Evolutionary conservation across 2,797 vertebrate genomes (phyloP).

Genomic region (Xenentodon cancila): DNA sequence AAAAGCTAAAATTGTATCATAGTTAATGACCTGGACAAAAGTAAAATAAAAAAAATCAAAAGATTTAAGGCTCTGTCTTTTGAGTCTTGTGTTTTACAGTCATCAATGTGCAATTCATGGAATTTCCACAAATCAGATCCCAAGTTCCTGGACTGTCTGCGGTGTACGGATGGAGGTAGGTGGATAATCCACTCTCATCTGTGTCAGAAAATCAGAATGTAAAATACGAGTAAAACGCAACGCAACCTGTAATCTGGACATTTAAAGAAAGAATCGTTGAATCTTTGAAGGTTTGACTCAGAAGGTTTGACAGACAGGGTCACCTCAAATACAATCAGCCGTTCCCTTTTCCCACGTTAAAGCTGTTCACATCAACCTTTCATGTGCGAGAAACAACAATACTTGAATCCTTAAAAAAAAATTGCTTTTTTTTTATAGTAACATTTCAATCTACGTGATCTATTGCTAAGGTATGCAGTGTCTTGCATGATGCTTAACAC

Average conservation of each 20-base stretch:
- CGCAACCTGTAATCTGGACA: not conserved
- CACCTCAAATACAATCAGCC: not conserved
- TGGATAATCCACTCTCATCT: too few species aligned
- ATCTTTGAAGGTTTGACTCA: not conserved
- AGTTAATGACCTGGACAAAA: too few species aligned
- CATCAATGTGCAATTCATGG: too few species aligned
- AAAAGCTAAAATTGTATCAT: too few species aligned
- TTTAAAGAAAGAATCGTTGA: not conserved
- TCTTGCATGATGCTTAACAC: conserved; percentile 26
- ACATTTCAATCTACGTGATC: not conserved
- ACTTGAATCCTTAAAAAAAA: not conserved
- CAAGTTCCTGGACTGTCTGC: too few species aligned
- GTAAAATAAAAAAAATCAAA: too few species aligned
- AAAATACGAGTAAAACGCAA: too few species aligned
- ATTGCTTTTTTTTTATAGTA: not conserved
- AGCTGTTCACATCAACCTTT: not conserved
- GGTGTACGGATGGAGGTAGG: too few species aligned
- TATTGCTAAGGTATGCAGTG: conserved; percentile 5
- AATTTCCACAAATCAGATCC: too few species aligned
- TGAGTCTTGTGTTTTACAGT: too few species aligned
- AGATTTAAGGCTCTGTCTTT: too few species aligned
- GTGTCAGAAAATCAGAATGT: too few species aligned
- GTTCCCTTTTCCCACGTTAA: conserved; percentile 1
- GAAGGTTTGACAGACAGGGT: not conserved
- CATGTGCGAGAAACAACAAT: not conserved